Percentiles rank a stretch among this genome's conserved stretches.
Evolutionary conservation across 1,140 invertebrate species (phyloP).

Genomic region (Orchesella cincta): DNA sequence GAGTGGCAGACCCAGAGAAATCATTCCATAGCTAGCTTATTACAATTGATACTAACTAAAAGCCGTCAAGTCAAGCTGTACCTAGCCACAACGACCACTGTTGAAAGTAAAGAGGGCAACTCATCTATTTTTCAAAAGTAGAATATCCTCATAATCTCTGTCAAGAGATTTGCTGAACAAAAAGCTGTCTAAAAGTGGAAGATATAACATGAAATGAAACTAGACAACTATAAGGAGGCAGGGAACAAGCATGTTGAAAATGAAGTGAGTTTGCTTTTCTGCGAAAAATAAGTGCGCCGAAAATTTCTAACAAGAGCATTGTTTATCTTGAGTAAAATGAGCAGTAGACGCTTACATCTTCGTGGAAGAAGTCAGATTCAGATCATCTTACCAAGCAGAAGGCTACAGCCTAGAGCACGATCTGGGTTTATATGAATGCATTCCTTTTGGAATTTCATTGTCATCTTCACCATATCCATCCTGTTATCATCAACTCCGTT

Average conservation of each 20-base stretch:
- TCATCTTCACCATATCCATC: neutral
- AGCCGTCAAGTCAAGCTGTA: neutral
- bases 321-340: constrained; percentile 23
- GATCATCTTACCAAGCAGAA: neutral
- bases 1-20: too few relatives aligned
- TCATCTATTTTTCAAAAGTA: constrained; percentile 25
- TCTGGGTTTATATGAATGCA: neutral
- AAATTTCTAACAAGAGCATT: neutral
- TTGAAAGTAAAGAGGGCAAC: constrained; percentile 8
- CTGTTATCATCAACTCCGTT: constrained; percentile 4
- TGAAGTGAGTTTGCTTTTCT: neutral
- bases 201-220: neutral
- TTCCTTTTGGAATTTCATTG: neutral
- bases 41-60: neutral
- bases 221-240: too few relatives aligned
- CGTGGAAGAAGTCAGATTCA: neutral
- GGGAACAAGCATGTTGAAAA: too few relatives aligned
- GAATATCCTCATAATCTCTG: constrained; percentile 24
- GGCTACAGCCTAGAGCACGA: neutral
- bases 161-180: constrained; percentile 15
- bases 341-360: neutral
- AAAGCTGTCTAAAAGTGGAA: neutral
- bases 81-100: neutral
- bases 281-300: neutral
- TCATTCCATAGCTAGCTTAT: too few relatives aligned